Percentiles rank a stretch among this genome's conserved stretches.
These are phyloP conservation scores for Dufourea novaeangliae DNA, from an alignment of 1,140 invertebrate species.

Conservation along the genomic window DNA sequence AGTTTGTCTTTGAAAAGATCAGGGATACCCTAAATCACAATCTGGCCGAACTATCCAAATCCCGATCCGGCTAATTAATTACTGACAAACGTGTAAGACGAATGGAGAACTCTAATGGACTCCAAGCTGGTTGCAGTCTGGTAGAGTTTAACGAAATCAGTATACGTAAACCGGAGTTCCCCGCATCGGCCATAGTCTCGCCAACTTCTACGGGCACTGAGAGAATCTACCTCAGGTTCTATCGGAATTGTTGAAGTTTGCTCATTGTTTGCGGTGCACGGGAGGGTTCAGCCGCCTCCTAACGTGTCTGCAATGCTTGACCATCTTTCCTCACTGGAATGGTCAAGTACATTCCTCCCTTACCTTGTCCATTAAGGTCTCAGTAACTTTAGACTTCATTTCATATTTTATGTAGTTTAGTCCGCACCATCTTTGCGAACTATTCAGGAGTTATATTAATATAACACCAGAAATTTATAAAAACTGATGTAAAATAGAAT, in stretches of 20 bases:
- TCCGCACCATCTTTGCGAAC: no score
- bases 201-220: not conserved
- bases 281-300: not conserved
- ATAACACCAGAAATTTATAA: no score
- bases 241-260: slow-evolving; percentile 28
- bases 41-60: no score
- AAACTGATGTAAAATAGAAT: no score
- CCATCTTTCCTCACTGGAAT: not conserved
- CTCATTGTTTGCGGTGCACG: not conserved
- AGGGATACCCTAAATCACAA: not conserved
- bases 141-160: not conserved
- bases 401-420: no score
- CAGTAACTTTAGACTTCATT: not conserved
- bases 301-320: slow-evolving; percentile 6
- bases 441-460: no score
- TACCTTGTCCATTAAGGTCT: not conserved
- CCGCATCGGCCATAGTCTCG: not conserved
- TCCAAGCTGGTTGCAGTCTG: no score
- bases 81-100: not conserved
- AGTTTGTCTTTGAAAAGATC: no score
- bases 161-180: not conserved
- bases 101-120: not conserved
- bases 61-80: not conserved
- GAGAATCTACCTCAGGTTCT: not conserved
- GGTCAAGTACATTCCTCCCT: not conserved